Evolutionary conservation across 2,888 invertebrate species (phyloP).

Genomic region (Iselma pallidipennis): DNA sequence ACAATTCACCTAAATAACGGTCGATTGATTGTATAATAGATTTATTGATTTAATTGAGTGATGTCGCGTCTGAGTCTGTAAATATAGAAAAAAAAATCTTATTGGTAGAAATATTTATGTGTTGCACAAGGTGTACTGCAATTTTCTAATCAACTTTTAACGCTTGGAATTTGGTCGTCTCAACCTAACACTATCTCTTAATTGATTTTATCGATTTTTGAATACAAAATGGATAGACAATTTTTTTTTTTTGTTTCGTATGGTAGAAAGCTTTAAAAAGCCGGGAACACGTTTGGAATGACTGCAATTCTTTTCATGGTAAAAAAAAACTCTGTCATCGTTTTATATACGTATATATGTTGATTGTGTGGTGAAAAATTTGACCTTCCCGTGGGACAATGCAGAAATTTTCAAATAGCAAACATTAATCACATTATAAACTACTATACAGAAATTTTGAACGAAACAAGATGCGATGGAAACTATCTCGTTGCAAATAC

Average conservation of each 20-base stretch:
- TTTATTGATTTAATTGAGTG: conserved; percentile 16
- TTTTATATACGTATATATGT: too few relatives aligned
- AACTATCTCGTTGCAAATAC: background rate
- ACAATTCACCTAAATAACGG: conserved; percentile 21
- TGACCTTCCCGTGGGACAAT: conserved; percentile 23
- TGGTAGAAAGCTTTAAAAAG: background rate
- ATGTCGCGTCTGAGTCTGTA: conserved; percentile 8
- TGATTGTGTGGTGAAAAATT: background rate
- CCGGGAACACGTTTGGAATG: conserved; percentile 4
- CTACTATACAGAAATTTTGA: background rate
- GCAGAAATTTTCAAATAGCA: conserved; percentile 2
- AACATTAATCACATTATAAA: conserved; percentile 1
- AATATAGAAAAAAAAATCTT: conserved; percentile 5
- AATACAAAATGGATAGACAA: too few relatives aligned
- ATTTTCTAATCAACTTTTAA: conserved; percentile 16
- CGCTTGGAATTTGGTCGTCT: conserved; percentile 14
- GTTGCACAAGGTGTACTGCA: conserved; percentile 19
- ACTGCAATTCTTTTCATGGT: conserved; percentile 19
- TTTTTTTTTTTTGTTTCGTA: too few relatives aligned
- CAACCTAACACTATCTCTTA: background rate
- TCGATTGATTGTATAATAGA: conserved; percentile 22
- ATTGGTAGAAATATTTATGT: conserved; percentile 2
- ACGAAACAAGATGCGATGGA: background rate
- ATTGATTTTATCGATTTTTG: too few relatives aligned
- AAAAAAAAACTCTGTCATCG: conserved; percentile 7